A percentile compares a stretch with the other conserved stretches of the same genome.
These are phyloP conservation scores for Holotrichia oblita DNA, from an alignment of 1,140 invertebrate species.

Conservation along the genomic window DNA sequence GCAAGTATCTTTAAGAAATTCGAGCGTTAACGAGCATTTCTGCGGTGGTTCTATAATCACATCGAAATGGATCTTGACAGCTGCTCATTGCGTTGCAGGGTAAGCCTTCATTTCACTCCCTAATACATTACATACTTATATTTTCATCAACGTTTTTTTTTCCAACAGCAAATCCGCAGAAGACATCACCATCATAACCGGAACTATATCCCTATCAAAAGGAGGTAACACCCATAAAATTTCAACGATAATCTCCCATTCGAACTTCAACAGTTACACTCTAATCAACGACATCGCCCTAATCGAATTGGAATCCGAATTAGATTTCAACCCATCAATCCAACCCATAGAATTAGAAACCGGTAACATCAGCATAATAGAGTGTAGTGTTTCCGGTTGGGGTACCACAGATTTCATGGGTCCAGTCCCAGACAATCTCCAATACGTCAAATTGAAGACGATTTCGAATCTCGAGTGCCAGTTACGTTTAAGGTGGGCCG, in stretches of 20 bases:
- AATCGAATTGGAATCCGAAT: not conserved
- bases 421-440: not conserved
- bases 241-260: not conserved
- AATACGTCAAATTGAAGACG: slow-evolving; percentile 16
- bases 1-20: slow-evolving; percentile 62
- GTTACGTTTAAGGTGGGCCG: not conserved
- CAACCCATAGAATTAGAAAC: slow-evolving; percentile 52
- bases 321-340: slow-evolving; percentile 52
- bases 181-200: too few relatives aligned
- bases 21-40: slow-evolving; percentile 54
- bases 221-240: not conserved
- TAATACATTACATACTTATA: too few relatives aligned
- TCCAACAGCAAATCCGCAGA: not conserved
- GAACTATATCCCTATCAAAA: not conserved
- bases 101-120: too few relatives aligned
- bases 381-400: not conserved
- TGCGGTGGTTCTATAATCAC: slow-evolving; percentile 70
- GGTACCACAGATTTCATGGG: not conserved
- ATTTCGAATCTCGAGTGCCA: not conserved
- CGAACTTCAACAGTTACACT: not conserved
- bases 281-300: not conserved
- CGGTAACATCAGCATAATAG: not conserved
- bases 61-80: slow-evolving; percentile 64
- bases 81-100: slow-evolving; percentile 65
- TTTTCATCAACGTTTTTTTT: too few relatives aligned